phyloP scores from a whole-genome alignment of 2,113 vertebrate genomes.

The Archilochus colubris region DNA sequence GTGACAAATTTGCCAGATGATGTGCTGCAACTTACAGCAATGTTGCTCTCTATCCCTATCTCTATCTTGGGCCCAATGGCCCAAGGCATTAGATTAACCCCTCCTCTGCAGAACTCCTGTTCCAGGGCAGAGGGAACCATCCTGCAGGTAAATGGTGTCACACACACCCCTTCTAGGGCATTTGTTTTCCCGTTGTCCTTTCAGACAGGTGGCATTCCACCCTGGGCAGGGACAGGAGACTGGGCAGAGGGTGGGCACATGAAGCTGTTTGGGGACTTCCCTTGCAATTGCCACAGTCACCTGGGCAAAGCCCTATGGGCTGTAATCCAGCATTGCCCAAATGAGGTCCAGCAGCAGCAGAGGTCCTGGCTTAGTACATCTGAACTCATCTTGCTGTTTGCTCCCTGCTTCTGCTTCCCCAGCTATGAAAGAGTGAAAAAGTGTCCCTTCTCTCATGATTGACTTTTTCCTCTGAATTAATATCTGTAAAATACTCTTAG shows the following conservation, averaged over 20 bases:
- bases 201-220: not conserved
- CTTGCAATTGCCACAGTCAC: accelerated
- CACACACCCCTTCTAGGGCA: accelerated
- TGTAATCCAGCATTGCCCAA: not conserved
- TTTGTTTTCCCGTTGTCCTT: not conserved
- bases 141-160: accelerated
- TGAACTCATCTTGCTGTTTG: not conserved
- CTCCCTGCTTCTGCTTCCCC: not conserved
- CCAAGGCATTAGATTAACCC: not conserved
- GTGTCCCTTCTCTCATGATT: not conserved
- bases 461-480: not conserved
- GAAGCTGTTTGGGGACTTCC: not conserved
- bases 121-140: not conserved
- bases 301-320: not conserved
- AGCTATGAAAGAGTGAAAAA: not conserved
- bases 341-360: not conserved
- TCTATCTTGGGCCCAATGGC: not conserved
- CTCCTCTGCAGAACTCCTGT: not conserved
- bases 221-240: accelerated
- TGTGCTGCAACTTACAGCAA: not conserved
- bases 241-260: not conserved
- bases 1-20: not conserved
- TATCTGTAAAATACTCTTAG: not conserved
- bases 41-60: not conserved
- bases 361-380: not conserved